Conservation (phyloP, 2,797 vertebrate species). For the Xerus rutilus region DNA sequence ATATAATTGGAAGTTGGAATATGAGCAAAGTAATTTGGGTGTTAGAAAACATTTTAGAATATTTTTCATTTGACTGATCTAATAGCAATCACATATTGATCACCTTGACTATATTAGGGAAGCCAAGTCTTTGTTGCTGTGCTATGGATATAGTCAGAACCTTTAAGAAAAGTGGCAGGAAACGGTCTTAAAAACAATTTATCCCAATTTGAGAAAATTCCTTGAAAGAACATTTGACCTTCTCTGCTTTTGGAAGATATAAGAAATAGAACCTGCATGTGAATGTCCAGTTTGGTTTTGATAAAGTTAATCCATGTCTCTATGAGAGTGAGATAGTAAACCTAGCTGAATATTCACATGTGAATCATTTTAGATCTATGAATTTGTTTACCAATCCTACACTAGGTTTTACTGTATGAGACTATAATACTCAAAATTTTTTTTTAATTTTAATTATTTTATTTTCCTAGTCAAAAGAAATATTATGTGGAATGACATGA, state of each 20-base stretch:
- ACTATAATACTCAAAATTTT: too few species aligned
- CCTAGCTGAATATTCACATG: background rate
- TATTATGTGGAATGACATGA: too few species aligned
- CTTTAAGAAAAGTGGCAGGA: slow-evolving; percentile 2
- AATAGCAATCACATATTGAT: background rate
- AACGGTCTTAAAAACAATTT: slow-evolving; percentile 3
- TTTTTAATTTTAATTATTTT: too few species aligned
- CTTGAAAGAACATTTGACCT: background rate
- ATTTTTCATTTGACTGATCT: slow-evolving; percentile 22
- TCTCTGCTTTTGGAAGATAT: background rate
- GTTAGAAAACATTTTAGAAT: slow-evolving; percentile 19
- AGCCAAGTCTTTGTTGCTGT: background rate
- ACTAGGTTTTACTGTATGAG: background rate
- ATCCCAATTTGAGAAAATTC: background rate
- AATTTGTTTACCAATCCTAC: background rate
- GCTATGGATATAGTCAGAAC: background rate
- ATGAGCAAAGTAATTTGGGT: slow-evolving; percentile 3
- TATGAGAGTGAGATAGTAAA: background rate
- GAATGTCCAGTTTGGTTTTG: background rate
- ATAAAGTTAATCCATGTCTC: background rate
- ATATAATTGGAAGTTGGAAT: slow-evolving; percentile 37
- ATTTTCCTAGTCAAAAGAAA: too few species aligned
- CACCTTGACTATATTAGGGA: background rate
- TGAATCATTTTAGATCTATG: background rate
- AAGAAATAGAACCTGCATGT: background rate